Base-by-base conservation (phyloP, 2,113 vertebrate genomes). In the Gyps fulvus region DNA sequence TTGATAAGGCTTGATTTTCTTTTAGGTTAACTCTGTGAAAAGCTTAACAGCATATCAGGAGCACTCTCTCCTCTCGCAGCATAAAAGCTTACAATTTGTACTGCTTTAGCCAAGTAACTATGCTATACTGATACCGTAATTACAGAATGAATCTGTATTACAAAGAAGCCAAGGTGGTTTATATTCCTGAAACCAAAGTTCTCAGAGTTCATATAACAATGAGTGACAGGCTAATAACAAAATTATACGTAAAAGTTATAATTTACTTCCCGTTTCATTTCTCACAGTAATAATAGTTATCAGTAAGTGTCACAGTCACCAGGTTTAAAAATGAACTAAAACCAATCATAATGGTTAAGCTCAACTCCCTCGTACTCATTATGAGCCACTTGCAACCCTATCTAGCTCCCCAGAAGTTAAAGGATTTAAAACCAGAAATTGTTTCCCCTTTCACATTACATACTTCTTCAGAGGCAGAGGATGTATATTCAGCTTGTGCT, bases 401-500 rank as follows among this genome's bases (percentile, higher is more conserved):
- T 1, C 61, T 43, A 70, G 34, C 4, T 79, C 49, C 26, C 36
- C 65, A 76, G 36, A 77, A 12, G 13, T 47, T 71, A 50, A 81
- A 89, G 16, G 38, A 52, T 58, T 93, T 73, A 50, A 76, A 92
- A 74, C 4, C 50, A 86, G 32, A 65, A 89, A 69, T 50, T 5
- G 25, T 42, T 90, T 85, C 36, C 63, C 42, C 52, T 88, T 94
- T 90, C 49, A 81, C 59, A 92, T 50, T 58, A 98, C 98, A 83
- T 97, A 99, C 99, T 98, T 99, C 99, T 90, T 99, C 99, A 87
- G 96, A 98, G 86, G 98, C 93, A 62, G 98, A 98, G 52, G 98
- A 96, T 7, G 98, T 95, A 94, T 97, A 98, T 43, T 99, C 99
- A 52, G 98, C 95, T 86, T 99, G 99, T 25, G 98, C 87, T n/a